Evolutionary conservation across 92 coral and sea anemone species (phyloP).

Genomic region (Siderastrea radians): DNA sequence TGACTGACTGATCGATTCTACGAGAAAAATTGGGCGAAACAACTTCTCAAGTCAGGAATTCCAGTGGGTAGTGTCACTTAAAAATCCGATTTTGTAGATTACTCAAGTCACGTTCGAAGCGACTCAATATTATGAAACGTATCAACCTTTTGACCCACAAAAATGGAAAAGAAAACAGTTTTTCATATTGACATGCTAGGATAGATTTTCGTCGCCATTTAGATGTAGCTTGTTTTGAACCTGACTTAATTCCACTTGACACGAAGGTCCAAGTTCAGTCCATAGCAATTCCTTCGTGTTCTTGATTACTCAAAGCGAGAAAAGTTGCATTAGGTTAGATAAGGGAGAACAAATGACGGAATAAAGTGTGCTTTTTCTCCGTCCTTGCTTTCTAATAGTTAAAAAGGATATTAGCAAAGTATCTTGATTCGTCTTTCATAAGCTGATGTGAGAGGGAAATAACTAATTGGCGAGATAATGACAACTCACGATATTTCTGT

Average conservation of each 20-base stretch:
- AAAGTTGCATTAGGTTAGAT: no score
- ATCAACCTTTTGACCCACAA: constrained; percentile 3
- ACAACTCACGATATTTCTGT: no score
- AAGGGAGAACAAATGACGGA: background rate
- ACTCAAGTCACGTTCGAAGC: background rate
- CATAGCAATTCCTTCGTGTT: background rate
- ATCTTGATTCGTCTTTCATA: no score
- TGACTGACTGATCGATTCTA: no score
- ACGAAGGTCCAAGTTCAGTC: background rate
- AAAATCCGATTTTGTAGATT: background rate
- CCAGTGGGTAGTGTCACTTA: no score
- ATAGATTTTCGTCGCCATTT: background rate
- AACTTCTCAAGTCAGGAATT: no score
- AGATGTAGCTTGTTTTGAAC: background rate
- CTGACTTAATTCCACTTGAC: background rate
- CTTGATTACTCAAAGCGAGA: background rate
- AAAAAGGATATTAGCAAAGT: no score
- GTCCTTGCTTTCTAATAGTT: no score
- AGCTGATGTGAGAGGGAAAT: no score
- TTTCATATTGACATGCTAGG: background rate
- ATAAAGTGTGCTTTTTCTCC: no score
- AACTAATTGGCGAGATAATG: no score
- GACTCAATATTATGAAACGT: background rate
- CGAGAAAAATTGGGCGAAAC: no score
- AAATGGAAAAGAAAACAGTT: background rate